Conservation (phyloP, 1,140 invertebrate genomes). For the Acromyrmex charruanus region DNA sequence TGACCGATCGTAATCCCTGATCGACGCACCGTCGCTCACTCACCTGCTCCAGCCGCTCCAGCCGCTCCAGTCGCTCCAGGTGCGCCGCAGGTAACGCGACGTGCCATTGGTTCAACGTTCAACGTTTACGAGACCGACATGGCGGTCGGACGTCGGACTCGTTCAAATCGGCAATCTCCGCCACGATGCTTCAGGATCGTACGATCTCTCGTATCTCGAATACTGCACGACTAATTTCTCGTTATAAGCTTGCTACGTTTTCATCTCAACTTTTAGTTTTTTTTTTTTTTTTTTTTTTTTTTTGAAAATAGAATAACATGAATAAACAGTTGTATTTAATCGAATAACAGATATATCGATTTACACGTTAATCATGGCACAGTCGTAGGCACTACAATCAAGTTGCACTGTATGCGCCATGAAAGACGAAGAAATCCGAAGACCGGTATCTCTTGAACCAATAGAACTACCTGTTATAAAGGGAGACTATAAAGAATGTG, state of each 20-base stretch:
- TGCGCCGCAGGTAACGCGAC: conserved; percentile 72
- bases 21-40: conserved; percentile 29
- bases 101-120: conserved; percentile 67
- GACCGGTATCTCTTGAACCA: conserved; percentile 58
- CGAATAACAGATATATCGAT: background rate
- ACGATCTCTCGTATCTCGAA: too few relatives aligned
- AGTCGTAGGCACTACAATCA: background rate
- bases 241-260: background rate
- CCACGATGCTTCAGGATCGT: background rate
- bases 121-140: conserved; percentile 47
- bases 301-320: background rate
- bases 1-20: conserved; percentile 35
- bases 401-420: background rate
- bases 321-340: background rate
- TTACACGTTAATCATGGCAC: background rate
- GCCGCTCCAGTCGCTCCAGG: conserved; percentile 65
- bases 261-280: background rate
- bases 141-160: conserved; percentile 50
- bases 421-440: conserved; percentile 35
- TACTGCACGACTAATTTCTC: background rate
- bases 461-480: conserved; percentile 61
- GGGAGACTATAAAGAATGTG: conserved; percentile 41
- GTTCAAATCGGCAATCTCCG: conserved; percentile 67
- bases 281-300: too few relatives aligned
- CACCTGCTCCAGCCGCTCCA: conserved; percentile 64